Evolutionary conservation across 2,888 invertebrate species (phyloP), one percentile per base, ranked within the genome.

Genomic region (Microplitis manilae): DNA sequence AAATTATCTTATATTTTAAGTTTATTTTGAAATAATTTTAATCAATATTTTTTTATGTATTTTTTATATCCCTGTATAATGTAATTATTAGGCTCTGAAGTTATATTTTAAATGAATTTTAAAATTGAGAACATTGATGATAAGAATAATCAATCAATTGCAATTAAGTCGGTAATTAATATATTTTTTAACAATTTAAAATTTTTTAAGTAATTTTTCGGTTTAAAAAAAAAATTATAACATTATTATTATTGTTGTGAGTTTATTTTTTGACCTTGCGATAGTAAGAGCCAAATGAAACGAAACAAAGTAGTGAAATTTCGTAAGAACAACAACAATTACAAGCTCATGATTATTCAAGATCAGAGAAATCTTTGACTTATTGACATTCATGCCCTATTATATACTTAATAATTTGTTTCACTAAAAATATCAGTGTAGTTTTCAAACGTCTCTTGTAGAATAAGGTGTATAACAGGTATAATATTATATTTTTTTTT

Each of bases 351-450:
- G 82, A 85, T 85, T 78, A 79, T 76, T 82, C 84, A 85, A 86
- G 86, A 85, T 85, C 85, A 82, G 85, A 84, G 86, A 87, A 86
- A 87, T 85, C 86, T 50, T 17, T 79, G 30, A 30, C 30, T 50
- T 50, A 8, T 70, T 20, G 61, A 71, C 69, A 38, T 73, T 77
- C 38, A 9, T 30, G 39, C 7, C 5, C 41, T 15, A 50, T 20
- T 67, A 9, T 70, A 17, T 73, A 38, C 17, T 64, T 61, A 6
- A 17, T 9, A n/a, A 39, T 72, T 39, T 40, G 0, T 20, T 9
- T 20, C 13, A 15, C n/a, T 40, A 6, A 6, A 40, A 68, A 68
- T 15, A 40, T 7, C 6, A n/a, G 39, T 38, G 38, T 15, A 40
- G 40, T 68, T 41, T 41, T 68, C 6, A 17, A 68, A 50, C 4